These are phyloP conservation scores for Trididemnum miniatum DNA, from an alignment of 23 tunicate genomes.

Conservation along the genomic window DNA sequence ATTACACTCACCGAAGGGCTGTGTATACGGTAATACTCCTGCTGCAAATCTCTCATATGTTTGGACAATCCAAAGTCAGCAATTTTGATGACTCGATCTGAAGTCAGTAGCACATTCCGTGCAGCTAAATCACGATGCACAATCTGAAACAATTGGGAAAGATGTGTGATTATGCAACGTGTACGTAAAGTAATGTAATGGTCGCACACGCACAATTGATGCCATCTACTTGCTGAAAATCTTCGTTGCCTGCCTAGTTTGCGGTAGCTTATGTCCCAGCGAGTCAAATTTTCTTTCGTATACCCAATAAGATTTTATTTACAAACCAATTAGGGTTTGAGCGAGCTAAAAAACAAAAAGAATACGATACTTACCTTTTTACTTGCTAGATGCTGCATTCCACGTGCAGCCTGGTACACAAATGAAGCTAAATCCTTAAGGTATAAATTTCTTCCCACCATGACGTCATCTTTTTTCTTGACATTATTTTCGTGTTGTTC, in stretches of 20 bases:
- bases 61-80: slow-evolving; percentile 91
- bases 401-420: slow-evolving; percentile 53
- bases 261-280: no score
- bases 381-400: slow-evolving; percentile 71
- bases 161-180: no score
- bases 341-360: no score
- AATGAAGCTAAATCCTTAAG: slow-evolving; percentile 56
- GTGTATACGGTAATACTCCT: slow-evolving; percentile 59
- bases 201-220: not conserved
- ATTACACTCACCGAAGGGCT: slow-evolving; percentile 33
- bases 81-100: slow-evolving; percentile 56
- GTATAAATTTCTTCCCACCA: slow-evolving; percentile 26
- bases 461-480: not conserved
- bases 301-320: no score
- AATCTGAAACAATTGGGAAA: slow-evolving; percentile 46
- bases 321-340: no score
- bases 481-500: no score
- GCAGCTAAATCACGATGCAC: slow-evolving; percentile 87
- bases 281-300: no score
- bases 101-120: slow-evolving; percentile 61
- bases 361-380: slow-evolving; percentile 72
- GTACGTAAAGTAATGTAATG: no score
- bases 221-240: no score
- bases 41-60: slow-evolving; percentile 45
- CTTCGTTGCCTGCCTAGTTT: no score